phyloP scores from a whole-genome alignment of 2,113 vertebrate species.

The Bagarius yarrelli region DNA sequence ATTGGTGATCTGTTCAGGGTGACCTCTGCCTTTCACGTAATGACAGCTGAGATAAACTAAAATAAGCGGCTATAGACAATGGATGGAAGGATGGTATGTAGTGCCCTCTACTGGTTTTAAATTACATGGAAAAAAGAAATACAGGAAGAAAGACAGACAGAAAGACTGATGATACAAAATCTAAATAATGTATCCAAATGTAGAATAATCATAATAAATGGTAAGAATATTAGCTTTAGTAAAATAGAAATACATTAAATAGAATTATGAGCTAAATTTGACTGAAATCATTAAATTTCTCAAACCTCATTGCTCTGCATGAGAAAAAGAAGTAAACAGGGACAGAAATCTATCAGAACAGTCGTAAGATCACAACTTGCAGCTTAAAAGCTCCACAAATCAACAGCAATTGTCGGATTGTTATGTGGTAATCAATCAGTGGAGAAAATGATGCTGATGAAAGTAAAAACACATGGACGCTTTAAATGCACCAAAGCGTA shows the following conservation, averaged over 20 bases:
- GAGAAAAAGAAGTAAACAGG: slow-evolving; percentile 12
- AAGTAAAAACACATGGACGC: slow-evolving; percentile 10
- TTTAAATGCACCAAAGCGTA: slow-evolving; percentile 36
- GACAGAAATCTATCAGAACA: background rate
- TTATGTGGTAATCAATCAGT: slow-evolving; percentile 37
- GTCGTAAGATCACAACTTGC: background rate
- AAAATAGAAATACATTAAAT: too few relatives aligned
- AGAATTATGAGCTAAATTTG: background rate
- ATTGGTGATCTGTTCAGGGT: too few relatives aligned
- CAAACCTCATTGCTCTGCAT: background rate
- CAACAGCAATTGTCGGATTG: slow-evolving; percentile 9
- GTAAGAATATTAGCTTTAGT: too few relatives aligned
- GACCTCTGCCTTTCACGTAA: too few relatives aligned
- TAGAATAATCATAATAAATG: background rate
- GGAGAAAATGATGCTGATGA: slow-evolving; percentile 24
- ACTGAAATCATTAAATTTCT: background rate
- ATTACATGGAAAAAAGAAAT: too few relatives aligned
- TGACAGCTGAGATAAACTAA: too few relatives aligned
- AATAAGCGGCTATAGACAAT: too few relatives aligned
- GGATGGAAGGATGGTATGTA: too few relatives aligned
- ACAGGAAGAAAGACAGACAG: too few relatives aligned
- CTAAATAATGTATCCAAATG: too few relatives aligned
- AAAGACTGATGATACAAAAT: too few relatives aligned
- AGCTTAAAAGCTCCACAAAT: slow-evolving; percentile 27
- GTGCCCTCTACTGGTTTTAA: too few relatives aligned